Conservation (phyloP, 2,113 vertebrate genomes). For the Anguilla rostrata region DNA sequence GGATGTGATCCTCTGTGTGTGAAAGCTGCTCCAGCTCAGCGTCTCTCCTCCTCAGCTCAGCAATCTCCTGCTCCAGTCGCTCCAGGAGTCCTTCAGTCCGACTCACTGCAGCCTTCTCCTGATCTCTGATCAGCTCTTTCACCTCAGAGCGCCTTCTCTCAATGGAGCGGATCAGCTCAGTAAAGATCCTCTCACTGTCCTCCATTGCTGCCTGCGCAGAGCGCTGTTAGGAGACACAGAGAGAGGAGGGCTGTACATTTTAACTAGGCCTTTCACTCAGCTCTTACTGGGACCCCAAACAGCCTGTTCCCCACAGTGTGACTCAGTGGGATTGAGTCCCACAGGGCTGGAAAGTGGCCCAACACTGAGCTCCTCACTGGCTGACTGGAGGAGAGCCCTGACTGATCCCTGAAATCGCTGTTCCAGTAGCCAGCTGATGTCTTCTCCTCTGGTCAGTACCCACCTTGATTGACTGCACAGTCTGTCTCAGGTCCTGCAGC, state of each 20-base stretch:
- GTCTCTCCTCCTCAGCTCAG: constrained; percentile 12
- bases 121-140: constrained; percentile 9
- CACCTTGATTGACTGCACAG: too few relatives aligned
- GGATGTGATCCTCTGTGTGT: constrained; percentile 19
- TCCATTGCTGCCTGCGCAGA: constrained; percentile 23
- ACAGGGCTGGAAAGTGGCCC: not conserved
- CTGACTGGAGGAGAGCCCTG: not conserved
- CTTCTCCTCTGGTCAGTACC: too few relatives aligned
- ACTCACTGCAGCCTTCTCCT: constrained; percentile 9
- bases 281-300: not conserved
- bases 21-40: constrained; percentile 21
- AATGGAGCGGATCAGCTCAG: constrained; percentile 16
- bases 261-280: not conserved
- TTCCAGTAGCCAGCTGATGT: too few relatives aligned
- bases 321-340: not conserved
- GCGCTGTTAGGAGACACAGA: constrained; percentile 9
- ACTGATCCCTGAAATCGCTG: too few relatives aligned
- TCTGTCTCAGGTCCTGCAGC: too few relatives aligned
- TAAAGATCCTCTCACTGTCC: constrained; percentile 21
- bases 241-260: not conserved
- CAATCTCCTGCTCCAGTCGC: constrained; percentile 23
- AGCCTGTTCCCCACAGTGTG: not conserved
- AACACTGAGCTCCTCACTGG: not conserved
- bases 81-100: constrained; percentile 4
- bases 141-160: constrained; percentile 14